These are phyloP conservation scores for Volucella bombylans DNA, from an alignment of 2,888 invertebrate genomes.

Conservation along the genomic window DNA sequence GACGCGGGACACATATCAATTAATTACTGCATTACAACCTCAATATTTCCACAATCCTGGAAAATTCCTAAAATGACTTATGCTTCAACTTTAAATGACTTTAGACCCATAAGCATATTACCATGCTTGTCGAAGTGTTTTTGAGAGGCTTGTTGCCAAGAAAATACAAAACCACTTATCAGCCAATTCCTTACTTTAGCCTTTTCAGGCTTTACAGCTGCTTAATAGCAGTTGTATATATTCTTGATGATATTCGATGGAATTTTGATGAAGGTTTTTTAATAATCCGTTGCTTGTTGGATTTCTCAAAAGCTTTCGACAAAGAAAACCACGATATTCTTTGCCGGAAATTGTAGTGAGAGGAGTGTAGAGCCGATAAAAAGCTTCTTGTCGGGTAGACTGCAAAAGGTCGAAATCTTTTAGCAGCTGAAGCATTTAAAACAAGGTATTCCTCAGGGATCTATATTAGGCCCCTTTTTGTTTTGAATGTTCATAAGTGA, in stretches of 20 bases:
- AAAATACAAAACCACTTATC: neutral
- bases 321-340: neutral
- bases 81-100: too few relatives aligned
- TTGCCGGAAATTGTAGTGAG: neutral
- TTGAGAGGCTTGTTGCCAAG: too few relatives aligned
- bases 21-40: neutral
- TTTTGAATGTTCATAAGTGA: neutral
- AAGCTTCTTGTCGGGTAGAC: neutral
- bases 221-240: neutral
- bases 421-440: neutral
- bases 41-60: neutral
- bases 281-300: neutral
- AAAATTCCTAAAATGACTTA: neutral
- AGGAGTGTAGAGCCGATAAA: too few relatives aligned
- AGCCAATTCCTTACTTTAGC: neutral
- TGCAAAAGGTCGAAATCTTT: neutral
- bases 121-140: too few relatives aligned
- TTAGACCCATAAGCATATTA: too few relatives aligned
- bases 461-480: neutral
- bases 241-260: neutral
- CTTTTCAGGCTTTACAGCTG: neutral
- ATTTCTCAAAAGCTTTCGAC: slow-evolving; percentile 4
- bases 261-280: neutral
- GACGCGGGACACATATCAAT: neutral
- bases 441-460: neutral